Base-by-base conservation (phyloP, 2,113 vertebrate genomes). In the Ascaphus truei region DNA sequence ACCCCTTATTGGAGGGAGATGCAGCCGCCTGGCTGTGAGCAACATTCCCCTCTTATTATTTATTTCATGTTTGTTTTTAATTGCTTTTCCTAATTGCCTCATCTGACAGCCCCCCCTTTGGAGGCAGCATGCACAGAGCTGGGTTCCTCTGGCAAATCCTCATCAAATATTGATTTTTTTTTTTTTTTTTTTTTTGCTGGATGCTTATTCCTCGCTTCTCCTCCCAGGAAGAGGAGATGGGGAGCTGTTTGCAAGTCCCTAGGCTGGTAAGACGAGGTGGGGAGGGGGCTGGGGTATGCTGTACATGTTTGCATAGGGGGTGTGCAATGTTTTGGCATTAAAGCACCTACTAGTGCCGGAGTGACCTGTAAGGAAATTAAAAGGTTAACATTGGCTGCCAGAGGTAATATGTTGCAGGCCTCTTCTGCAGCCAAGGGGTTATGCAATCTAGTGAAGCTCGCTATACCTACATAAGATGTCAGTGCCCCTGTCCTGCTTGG, bases 131-230 rank as follows among this genome's bases (percentile, higher is more conserved):
- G 75, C 78, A 77, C 75, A 74, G 68, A 76, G 55, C 75, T 77
- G 71, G 67, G 69, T 73, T 79, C 75, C 76, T 80, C 66, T 84
- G 82, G 82, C 78, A 75, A 72, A 76, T 78, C 73, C 62, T 83
- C 78, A 78, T 81, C 76, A 81, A 81, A 79, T 77, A 82, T 76
- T 79, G 76, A 77, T 81, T 75, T 72, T n/a, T n/a, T n/a, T n/a
- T n/a, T n/a, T n/a, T n/a, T n/a, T n/a, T n/a, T n/a, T n/a, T n/a
- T n/a, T n/a, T 43, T 62, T 72, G 69, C 75, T 73, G 66, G 62
- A 51, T 72, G 53, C 41, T 57, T 65, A 37, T 72, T 57, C 43
- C 43, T 72, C 61, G 31, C 15, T 16, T 50, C 31, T 65, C 61
- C 41, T 57, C 34, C 55, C 33, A 31, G 31, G 58, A 58, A 59